Conservation (phyloP, 2,113 vertebrate genomes). For the Vulpes lagopus region DNA sequence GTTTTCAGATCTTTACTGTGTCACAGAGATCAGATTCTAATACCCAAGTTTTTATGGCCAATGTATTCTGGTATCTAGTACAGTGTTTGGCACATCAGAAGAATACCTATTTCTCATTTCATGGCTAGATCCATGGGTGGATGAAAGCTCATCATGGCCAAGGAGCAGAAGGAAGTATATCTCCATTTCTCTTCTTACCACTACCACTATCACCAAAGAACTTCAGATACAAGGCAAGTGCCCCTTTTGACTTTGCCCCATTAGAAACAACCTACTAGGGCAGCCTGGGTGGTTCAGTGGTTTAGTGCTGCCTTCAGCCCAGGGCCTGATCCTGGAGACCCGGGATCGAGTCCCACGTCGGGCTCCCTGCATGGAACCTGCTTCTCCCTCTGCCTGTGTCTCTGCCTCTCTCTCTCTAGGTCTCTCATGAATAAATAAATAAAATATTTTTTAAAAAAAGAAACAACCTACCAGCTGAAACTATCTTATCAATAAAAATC, state of each 20-base stretch:
- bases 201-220: not conserved
- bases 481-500: not conserved
- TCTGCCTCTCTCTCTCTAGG: no score
- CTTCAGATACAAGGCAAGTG: not conserved
- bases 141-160: not conserved
- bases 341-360: no score
- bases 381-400: no score
- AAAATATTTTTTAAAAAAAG: not conserved
- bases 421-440: no score
- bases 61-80: not conserved
- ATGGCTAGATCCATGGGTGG: not conserved
- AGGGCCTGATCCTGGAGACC: no score
- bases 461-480: not conserved
- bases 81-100: not conserved
- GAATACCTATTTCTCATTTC: not conserved
- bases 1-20: not conserved
- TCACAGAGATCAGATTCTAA: not conserved
- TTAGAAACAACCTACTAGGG: not conserved
- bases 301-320: no score
- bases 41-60: not conserved
- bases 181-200: not conserved
- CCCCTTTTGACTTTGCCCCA: not conserved
- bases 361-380: no score
- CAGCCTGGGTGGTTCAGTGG: no score
- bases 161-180: not conserved